Base-by-base conservation (phyloP, 2,113 vertebrate species). In the Pontoporia blainvillei region DNA sequence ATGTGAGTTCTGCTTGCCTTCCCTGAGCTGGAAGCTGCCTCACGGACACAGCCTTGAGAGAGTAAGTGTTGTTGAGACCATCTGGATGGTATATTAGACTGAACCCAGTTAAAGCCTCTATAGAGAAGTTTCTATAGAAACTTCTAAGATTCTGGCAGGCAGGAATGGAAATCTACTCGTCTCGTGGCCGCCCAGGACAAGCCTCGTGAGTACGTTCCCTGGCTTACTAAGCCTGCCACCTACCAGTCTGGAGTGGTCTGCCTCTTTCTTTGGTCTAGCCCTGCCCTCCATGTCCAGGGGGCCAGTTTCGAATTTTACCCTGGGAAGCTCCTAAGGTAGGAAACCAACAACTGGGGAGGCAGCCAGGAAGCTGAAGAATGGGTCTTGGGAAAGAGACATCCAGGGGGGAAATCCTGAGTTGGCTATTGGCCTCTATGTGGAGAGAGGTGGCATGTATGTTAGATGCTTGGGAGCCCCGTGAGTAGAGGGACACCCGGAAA, bases 121-220 rank as follows among this genome's bases (percentile, higher is more conserved):
- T 52, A 18, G 52, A 52, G 15, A 52, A 52, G 52, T 52, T 52
- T 17, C 52, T 52, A 52, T 29, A 25, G 23, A 75, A 39, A 87
- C 62, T 36, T 57, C 6, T 1, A 36, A 36, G 31, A 39, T 59
- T 36, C 20, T 6, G 8, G 73, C 0, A 11, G 46, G 10, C 2
- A 46, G n/a, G 20, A 61, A 17, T 0, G 0, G 41, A 44, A 44
- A 76, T 25, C 5, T 41, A 9, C 3, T 49, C 2, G 0, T 6
- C 29, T 78, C 0, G 10, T 0, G 0, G 3, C 10, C 0, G 11
- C 12, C 17, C 4, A 8, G 39, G 39, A 27, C 3, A 23, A 23
- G 41, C 6, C 2, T 61, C 0, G 1, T 36, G 11, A 34, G 23
- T 79, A 49, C 31, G 8, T 71, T 46, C 34, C 25, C 12, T 25